Evolutionary conservation across 2,888 invertebrate species (phyloP).

Genomic region (Stenchaetothrips biformis): DNA sequence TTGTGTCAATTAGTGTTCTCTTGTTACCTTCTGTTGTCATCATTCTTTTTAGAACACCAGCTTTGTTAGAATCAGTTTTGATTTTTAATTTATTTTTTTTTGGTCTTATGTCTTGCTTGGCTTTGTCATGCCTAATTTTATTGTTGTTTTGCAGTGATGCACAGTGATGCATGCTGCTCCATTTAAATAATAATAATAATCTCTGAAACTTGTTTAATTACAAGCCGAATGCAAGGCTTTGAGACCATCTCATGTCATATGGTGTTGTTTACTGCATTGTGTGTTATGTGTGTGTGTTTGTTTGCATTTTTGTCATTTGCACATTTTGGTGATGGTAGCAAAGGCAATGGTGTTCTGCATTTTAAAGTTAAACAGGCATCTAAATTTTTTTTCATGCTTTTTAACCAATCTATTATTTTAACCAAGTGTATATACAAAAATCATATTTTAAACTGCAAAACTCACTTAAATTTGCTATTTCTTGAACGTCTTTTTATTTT

Average conservation of each 20-base stretch:
- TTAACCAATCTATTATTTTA: neutral
- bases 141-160: too few relatives aligned
- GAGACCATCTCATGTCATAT: neutral
- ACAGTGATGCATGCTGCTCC: too few relatives aligned
- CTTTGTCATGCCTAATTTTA: too few relatives aligned
- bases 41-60: too few relatives aligned
- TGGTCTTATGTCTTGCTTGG: too few relatives aligned
- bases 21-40: too few relatives aligned
- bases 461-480: neutral
- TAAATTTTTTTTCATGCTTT: neutral
- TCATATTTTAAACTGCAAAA: neutral
- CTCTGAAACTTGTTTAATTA: too few relatives aligned
- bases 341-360: neutral
- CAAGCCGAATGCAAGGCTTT: too few relatives aligned
- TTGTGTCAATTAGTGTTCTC: too few relatives aligned
- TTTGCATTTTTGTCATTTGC: neutral
- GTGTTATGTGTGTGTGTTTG: neutral
- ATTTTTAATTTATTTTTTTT: too few relatives aligned
- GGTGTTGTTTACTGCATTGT: neutral
- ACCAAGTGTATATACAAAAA: neutral
- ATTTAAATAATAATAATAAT: too few relatives aligned
- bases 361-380: neutral
- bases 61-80: too few relatives aligned
- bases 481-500: constrained; percentile 1
- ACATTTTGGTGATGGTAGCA: constrained; percentile 14